A percentile compares a stretch with the other conserved stretches of the same genome.
phyloP scores from a whole-genome alignment of 2,797 vertebrate genomes.

The Botia kubotai region DNA sequence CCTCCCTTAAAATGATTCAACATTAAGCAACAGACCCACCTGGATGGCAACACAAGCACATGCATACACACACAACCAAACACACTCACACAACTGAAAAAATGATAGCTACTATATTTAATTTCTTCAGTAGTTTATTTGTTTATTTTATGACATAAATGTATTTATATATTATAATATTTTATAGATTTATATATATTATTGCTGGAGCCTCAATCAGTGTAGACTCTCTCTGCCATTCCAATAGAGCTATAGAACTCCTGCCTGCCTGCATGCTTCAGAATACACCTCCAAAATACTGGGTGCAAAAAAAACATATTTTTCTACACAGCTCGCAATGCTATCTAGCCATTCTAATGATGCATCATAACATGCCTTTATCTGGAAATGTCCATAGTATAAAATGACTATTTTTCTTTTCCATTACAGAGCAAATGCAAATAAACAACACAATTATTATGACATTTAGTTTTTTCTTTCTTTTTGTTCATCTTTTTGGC shows the following conservation, averaged over 20 bases:
- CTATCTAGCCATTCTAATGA: slow-evolving; percentile 83
- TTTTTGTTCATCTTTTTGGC: slow-evolving; percentile 68
- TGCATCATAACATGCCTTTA: slow-evolving; percentile 82
- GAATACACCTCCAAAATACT: slow-evolving; percentile 81
- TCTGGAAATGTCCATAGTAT: slow-evolving; percentile 69
- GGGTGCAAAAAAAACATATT: slow-evolving; percentile 82
- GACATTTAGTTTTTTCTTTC: slow-evolving; percentile 11
- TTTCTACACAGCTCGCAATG: slow-evolving; percentile 75
- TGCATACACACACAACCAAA: not conserved
- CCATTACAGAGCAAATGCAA: slow-evolving; percentile 67
- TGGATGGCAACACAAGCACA: slow-evolving; percentile 14
- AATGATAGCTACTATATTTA: slow-evolving; percentile 76
- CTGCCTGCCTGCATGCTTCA: slow-evolving; percentile 81
- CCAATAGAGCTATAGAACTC: slow-evolving; percentile 75
- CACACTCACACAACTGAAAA: slow-evolving; percentile 31
- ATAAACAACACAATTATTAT: slow-evolving; percentile 70
- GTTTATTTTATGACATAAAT: slow-evolving; percentile 62
- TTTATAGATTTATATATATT: slow-evolving; percentile 70
- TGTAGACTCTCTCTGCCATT: slow-evolving; percentile 73
- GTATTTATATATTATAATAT: slow-evolving; percentile 58
- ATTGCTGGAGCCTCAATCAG: slow-evolving; percentile 79
- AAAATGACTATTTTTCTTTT: slow-evolving; percentile 51
- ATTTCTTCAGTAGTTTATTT: slow-evolving; percentile 69
- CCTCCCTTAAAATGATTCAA: slow-evolving; percentile 10
- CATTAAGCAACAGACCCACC: not conserved